Evolutionary conservation across 92 coral and sea anemone genomes (phyloP).

Genomic region (Porites cylindrica): DNA sequence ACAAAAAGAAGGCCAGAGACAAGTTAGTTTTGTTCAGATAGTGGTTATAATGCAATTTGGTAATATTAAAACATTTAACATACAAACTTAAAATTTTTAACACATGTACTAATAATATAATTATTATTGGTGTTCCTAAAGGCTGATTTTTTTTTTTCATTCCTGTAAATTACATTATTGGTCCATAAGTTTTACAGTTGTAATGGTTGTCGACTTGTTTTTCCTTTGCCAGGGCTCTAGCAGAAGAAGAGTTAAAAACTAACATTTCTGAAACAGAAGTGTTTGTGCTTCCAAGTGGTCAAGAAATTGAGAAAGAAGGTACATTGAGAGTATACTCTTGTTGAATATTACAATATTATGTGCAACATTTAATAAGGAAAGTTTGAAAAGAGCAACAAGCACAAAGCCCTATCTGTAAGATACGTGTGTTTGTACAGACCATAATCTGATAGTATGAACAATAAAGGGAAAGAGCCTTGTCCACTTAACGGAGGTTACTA

Average conservation of each 20-base stretch:
- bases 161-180: not conserved
- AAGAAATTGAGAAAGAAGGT: conserved; percentile 97
- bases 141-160: not conserved
- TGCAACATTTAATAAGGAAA: not conserved
- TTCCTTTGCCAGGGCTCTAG: conserved; percentile 59
- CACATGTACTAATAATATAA: no score
- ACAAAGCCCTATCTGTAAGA: no score
- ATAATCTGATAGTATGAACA: no score
- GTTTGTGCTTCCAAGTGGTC: conserved; percentile 98
- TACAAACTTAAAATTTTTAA: no score
- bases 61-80: no score
- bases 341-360: not conserved
- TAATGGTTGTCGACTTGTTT: not conserved
- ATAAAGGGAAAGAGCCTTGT: no score
- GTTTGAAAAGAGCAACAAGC: no score
- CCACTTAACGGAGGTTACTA: no score
- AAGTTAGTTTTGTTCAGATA: conserved; percentile 63
- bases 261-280: conserved; percentile 94
- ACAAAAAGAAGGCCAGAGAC: conserved; percentile 87
- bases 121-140: conserved; percentile 21
- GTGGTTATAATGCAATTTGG: no score
- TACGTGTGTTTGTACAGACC: no score
- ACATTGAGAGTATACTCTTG: not conserved
- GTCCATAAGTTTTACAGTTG: not conserved
- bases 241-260: conserved; percentile 93